phyloP scores from a whole-genome alignment of 2,113 vertebrate species.

The Hippocampus zosterae region DNA sequence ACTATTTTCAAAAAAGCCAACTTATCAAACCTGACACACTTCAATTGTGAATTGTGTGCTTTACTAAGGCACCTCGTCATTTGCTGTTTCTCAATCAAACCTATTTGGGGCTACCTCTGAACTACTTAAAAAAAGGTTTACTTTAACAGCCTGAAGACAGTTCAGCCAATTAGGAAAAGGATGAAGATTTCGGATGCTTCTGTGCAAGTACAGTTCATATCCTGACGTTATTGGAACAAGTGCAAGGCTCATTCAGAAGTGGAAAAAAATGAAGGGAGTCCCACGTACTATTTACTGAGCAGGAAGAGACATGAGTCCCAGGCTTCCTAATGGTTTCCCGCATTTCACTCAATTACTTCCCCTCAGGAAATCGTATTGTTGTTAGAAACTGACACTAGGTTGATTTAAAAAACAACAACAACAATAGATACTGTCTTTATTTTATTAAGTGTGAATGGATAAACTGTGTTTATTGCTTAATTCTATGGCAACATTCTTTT shows the following conservation, averaged over 20 bases:
- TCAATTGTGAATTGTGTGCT: neutral
- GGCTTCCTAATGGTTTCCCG: conserved; percentile 77
- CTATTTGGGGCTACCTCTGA: conserved; percentile 22
- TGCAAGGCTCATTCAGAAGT: conserved; percentile 53
- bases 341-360: conserved; percentile 75
- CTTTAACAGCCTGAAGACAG: conserved; percentile 41
- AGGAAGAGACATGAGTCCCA: conserved; percentile 59
- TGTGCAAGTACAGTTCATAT: conserved; percentile 58
- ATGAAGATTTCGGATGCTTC: conserved; percentile 46
- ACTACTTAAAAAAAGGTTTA: conserved; percentile 37
- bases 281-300: conserved; percentile 68
- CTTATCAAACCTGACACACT: neutral
- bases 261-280: conserved; percentile 36
- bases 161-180: conserved; percentile 55
- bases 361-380: conserved; percentile 71
- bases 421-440: conserved; percentile 27
- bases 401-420: conserved; percentile 34
- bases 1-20: neutral
- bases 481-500: too few species aligned
- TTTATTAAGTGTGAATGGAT: conserved; percentile 36
- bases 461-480: neutral
- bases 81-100: conserved; percentile 32
- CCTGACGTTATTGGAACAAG: conserved; percentile 64
- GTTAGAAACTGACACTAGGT: conserved; percentile 32
- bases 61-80: conserved; percentile 27